Conservation (phyloP, 2,797 vertebrate genomes). For the Anableps anableps region DNA sequence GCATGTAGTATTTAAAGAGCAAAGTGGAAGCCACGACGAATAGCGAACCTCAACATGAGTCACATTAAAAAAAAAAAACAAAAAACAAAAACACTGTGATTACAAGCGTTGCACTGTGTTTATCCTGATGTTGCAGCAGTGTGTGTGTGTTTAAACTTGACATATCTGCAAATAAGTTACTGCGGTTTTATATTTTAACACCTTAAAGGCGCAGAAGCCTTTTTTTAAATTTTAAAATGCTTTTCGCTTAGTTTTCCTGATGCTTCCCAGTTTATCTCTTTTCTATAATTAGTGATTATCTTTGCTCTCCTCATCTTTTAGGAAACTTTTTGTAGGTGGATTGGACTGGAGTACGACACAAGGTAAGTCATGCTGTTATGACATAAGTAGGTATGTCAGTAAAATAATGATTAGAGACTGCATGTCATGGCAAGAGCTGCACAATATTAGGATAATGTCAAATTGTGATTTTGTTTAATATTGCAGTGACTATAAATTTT, state of each 20-base stretch:
- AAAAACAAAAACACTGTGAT: constrained; percentile 7
- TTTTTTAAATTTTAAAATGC: too few species aligned
- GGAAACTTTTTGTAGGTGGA: constrained; percentile 99
- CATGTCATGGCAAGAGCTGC: background rate
- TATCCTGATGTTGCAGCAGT: constrained; percentile 34
- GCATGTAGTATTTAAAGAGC: constrained; percentile 14
- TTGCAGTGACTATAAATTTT: background rate
- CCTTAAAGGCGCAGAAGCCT: background rate
- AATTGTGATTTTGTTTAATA: background rate
- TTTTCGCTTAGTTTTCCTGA: background rate
- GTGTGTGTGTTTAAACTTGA: constrained; percentile 37
- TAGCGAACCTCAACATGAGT: constrained; percentile 18
- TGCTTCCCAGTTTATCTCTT: background rate
- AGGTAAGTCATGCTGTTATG: constrained; percentile 82
- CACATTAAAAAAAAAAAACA: too few species aligned
- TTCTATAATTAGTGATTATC: background rate
- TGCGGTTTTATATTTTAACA: constrained; percentile 11
- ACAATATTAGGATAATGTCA: background rate
- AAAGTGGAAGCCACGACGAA: constrained; percentile 24
- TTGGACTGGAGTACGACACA: constrained; percentile 99
- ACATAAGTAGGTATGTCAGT: background rate
- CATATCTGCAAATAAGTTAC: background rate
- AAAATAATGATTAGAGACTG: background rate
- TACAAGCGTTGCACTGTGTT: constrained; percentile 11
- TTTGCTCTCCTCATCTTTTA: constrained; percentile 71